Evolutionary conservation across 1,140 invertebrate genomes (phyloP).

Genomic region (Diuraphis noxia): DNA sequence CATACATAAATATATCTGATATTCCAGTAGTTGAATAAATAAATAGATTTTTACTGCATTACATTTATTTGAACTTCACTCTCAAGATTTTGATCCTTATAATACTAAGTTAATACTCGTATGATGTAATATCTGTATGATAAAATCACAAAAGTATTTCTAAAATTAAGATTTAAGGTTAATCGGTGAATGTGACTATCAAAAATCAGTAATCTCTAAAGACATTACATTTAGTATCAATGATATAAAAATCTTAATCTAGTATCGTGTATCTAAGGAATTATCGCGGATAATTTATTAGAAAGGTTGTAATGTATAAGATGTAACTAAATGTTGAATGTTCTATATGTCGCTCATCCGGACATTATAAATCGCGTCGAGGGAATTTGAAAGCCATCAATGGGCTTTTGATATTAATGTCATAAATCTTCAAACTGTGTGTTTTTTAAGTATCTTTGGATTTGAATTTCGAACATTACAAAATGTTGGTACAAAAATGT

Average conservation of each 20-base stretch:
- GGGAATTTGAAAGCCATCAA: not conserved
- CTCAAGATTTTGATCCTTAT: not conserved
- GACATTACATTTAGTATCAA: not conserved
- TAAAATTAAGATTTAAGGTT: not conserved
- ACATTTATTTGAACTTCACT: not conserved
- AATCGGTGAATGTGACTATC: not conserved
- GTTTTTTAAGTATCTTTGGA: not conserved
- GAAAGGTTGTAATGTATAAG: not conserved
- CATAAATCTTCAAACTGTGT: not conserved
- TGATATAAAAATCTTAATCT: not conserved
- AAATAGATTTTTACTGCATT: not conserved
- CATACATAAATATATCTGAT: too few species aligned
- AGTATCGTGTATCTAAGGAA: not conserved
- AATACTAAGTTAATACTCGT: not conserved
- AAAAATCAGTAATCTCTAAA: not conserved
- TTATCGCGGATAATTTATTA: not conserved
- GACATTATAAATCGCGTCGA: not conserved
- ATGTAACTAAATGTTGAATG: not conserved
- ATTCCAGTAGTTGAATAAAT: not conserved
- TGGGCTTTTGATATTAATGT: not conserved
- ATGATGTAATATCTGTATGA: not conserved
- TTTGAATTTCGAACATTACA: not conserved
- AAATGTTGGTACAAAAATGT: not conserved
- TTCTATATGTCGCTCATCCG: not conserved
- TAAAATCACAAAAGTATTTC: not conserved